Evolutionary conservation across 2,888 invertebrate species (phyloP), one percentile per base, ranked within the genome.

Genomic region (Eretmocerus hayati): DNA sequence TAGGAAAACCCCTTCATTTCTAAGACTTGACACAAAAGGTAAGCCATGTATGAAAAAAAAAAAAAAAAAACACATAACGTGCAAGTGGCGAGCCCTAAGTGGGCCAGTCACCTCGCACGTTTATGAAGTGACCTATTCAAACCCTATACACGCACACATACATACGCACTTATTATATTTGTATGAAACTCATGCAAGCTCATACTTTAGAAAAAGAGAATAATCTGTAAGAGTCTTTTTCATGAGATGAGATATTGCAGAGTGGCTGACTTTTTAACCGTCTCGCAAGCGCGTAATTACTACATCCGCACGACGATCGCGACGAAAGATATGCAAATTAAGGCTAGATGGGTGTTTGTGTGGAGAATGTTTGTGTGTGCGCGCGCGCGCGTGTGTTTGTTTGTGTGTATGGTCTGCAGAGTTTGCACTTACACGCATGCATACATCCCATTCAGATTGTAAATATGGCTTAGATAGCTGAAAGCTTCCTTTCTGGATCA

Each of bases 281-380:
- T 59, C 59, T 57, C 58, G 59, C 56, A 56, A n/a, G 50, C 44
- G 45, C 52, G 50, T 55, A 58, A 59, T 59, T 57, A 58, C 55
- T 42, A 56, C 56, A 53, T 58, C 48, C 52, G 53, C 32, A 21
- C 53, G 55, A 57, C 54, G 55, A 56, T 55, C 38, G 42, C n/a
- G n/a, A 26, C 20, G 19, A 33, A 33, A 50, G 58, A 58, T 57
- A 60, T 53, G 58, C 48, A 54, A 54, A 53, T 11, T 11, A 31
- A 22, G 15, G 33, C 15, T 15, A 19, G 19, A 20, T 20, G 20
- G 5, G 20, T 5, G 16, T 36, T n/a, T n/a, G n/a, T n/a, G n/a
- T n/a, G n/a, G n/a, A n/a, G n/a, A n/a, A n/a, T n/a, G 11, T 18
- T 36, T 11, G 18, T 18, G 5, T 20, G 41, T 26, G 23, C 30